Base-by-base conservation (phyloP, 2,113 vertebrate species). In the Neoarius graeffei region DNA sequence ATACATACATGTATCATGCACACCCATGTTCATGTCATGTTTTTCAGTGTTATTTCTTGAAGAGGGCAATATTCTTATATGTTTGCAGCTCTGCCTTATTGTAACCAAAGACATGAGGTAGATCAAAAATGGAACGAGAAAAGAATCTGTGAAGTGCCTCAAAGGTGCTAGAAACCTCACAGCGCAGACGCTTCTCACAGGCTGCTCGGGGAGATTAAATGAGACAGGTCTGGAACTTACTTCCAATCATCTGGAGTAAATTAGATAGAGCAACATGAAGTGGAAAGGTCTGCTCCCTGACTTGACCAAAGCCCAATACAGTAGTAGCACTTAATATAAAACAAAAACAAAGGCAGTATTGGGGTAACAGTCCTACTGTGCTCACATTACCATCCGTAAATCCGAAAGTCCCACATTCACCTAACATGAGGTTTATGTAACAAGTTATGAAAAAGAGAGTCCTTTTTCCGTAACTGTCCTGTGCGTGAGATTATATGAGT, bases 281-380 rank as follows among this genome's bases (percentile, higher is more conserved):
- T 93, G 94, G 91, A 94, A 92, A 87, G 91, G 90, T 93, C 93
- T 84, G 93, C 93, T 96, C 94, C 94, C 94, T 95, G 94, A 93
- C 87, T 92, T 93, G 93, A 94, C 93, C 94, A 93, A 93, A 94
- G 91, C 88, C 92, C 93, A 94, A 94, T 94, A 95, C 93, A 94
- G 94, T 94, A 95, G 94, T 93, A 95, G 93, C 93, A 93, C 92
- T 95, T 95, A 94, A 95, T 94, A 91, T 94, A 94, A 94, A 92
- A 94, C 85, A 93, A 93, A 94, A 94, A 93, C 92, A 94, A 87
- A 91, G 92, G 93, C 92, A 94, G 93, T 91, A 93, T 94, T 92
- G 91, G 66, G 79, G 85, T 81, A 92, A 83, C 88, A 67, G 87
- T 88, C 77, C 57, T 17, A 17, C 86, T 71, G 86, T 73, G 84